A percentile compares a stretch with the other conserved stretches of the same genome.
phyloP scores from a whole-genome alignment of 2,888 invertebrate species.

The Eueremaeus valkanovi region DNA sequence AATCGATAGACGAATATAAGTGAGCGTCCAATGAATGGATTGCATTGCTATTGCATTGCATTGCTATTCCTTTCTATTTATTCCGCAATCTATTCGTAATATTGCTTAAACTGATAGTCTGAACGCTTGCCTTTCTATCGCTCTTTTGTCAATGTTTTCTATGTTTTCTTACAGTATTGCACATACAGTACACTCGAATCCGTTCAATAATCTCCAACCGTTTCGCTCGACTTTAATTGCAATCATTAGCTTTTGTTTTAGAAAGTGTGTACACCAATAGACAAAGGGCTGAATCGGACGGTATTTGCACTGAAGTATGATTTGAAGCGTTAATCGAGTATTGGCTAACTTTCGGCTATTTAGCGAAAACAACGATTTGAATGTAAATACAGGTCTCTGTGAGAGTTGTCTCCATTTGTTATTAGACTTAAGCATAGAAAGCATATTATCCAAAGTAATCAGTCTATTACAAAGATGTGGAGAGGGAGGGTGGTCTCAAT shows the following conservation, averaged over 20 bases:
- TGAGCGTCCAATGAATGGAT: slow-evolving; percentile 2
- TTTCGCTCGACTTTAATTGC: not conserved
- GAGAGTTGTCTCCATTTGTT: too few species aligned
- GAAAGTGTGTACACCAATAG: not conserved
- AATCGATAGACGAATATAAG: slow-evolving; percentile 35
- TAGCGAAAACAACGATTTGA: too few species aligned
- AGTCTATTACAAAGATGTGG: too few species aligned
- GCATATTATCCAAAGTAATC: too few species aligned
- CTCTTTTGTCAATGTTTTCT: not conserved
- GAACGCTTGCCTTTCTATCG: not conserved
- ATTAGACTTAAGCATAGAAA: too few species aligned
- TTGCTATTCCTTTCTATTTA: not conserved
- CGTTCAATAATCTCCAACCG: slow-evolving; percentile 26
- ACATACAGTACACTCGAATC: slow-evolving; percentile 11
- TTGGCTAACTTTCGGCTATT: too few species aligned
- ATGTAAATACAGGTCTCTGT: too few species aligned
- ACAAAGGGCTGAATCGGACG: not conserved
- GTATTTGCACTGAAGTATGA: too few species aligned
- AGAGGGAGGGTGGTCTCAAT: too few species aligned
- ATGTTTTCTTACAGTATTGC: not conserved
- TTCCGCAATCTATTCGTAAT: not conserved
- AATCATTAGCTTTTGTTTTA: not conserved
- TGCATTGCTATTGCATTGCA: not conserved
- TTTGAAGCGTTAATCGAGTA: too few species aligned
- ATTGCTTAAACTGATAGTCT: slow-evolving; percentile 17